Percentiles rank a stretch among this genome's conserved stretches.
Evolutionary conservation across 2,888 invertebrate species (phyloP).

Genomic region (Rhaphigaster nebulosa): DNA sequence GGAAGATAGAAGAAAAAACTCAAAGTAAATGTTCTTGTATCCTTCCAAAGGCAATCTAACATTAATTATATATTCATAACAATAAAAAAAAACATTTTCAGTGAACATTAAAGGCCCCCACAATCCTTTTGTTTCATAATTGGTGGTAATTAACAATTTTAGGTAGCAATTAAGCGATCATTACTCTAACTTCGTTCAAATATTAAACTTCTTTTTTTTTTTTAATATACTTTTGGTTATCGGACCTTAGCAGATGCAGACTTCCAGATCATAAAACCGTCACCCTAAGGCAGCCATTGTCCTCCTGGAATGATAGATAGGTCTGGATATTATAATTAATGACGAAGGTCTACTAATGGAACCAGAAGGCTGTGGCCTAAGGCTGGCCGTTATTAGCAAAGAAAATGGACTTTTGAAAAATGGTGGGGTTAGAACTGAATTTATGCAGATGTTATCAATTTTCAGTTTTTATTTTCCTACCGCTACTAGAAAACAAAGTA

Average conservation of each 20-base stretch:
- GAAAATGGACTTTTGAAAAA: constrained; percentile 6
- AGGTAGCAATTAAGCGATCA: too few species aligned
- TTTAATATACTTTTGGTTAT: not conserved
- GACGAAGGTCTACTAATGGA: not conserved
- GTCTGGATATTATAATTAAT: constrained; percentile 10
- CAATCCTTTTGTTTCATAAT: too few species aligned
- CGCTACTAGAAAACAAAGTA: too few species aligned
- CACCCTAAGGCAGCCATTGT: not conserved
- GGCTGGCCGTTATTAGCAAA: not conserved
- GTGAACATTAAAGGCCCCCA: too few species aligned
- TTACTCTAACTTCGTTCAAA: too few species aligned
- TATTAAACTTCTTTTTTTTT: not conserved
- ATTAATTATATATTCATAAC: too few species aligned
- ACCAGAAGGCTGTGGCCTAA: not conserved
- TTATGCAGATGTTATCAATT: not conserved
- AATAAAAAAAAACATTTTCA: too few species aligned
- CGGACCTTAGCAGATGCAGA: not conserved
- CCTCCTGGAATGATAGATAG: not conserved
- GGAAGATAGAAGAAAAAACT: too few species aligned
- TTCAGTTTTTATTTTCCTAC: too few species aligned
- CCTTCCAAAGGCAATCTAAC: too few species aligned
- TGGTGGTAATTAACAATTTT: too few species aligned
- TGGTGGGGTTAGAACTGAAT: not conserved
- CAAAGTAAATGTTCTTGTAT: too few species aligned
- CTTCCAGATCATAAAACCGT: not conserved